These are phyloP conservation scores for Stichopus chloronotus DNA, from an alignment of 35 echinoderm and acorn worm genomes.

Conservation along the genomic window DNA sequence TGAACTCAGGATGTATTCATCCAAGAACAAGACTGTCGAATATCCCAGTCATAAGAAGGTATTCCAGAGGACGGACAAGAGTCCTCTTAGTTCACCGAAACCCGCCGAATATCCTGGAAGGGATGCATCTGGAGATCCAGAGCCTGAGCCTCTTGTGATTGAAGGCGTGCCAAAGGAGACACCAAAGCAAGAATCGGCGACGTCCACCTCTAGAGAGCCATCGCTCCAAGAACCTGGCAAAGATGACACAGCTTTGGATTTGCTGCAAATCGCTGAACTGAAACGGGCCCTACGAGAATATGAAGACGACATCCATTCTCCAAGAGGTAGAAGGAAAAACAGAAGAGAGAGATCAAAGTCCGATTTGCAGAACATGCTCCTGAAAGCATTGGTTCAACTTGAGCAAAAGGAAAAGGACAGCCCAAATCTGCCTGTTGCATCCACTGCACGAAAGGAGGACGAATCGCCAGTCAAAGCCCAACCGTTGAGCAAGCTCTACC, in stretches of 20 bases:
- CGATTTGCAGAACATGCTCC: slow-evolving; percentile 41
- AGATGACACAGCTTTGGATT: slow-evolving; percentile 17
- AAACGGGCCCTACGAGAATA: slow-evolving; percentile 49
- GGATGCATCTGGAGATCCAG: slow-evolving; percentile 9
- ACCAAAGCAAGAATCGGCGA: not conserved
- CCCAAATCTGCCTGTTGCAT: not conserved
- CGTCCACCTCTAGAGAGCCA: not conserved
- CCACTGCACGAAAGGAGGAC: not conserved
- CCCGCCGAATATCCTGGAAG: not conserved
- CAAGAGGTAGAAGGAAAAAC: slow-evolving; percentile 48
- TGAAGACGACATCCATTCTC: slow-evolving; percentile 56
- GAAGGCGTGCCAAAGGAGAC: not conserved
- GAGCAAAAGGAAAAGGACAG: slow-evolving; percentile 19
- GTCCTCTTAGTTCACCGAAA: not conserved
- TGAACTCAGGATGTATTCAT: slow-evolving; percentile 50
- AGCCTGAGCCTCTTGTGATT: slow-evolving; percentile 27
- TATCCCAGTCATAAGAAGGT: slow-evolving; percentile 53
- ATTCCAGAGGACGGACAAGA: slow-evolving; percentile 37
- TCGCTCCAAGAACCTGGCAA: not conserved
- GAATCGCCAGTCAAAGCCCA: not conserved
- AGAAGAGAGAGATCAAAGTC: slow-evolving; percentile 61
- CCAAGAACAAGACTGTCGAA: slow-evolving; percentile 20
- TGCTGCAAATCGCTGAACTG: slow-evolving; percentile 37
- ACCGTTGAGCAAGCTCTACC: slow-evolving; percentile 59
- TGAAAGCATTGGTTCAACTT: slow-evolving; percentile 26